Percentiles rank a stretch among this genome's conserved stretches.
These are phyloP conservation scores for Imbricaverruca yamaguchii DNA, from an alignment of 2,888 invertebrate species.

Conservation along the genomic window DNA sequence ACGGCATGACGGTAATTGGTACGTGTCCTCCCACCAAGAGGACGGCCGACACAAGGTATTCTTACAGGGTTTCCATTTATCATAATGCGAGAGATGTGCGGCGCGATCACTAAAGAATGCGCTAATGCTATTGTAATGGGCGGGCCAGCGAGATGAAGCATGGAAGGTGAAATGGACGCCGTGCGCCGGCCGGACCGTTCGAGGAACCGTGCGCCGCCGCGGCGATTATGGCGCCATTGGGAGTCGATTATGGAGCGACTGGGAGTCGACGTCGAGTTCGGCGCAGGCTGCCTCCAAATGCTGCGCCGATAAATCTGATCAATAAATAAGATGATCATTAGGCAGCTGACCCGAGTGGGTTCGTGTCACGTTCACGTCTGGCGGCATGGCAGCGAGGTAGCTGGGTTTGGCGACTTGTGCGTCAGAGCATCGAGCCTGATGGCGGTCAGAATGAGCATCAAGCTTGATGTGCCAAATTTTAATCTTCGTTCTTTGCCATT, in stretches of 20 bases:
- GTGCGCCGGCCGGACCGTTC: no score
- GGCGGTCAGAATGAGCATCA: no score
- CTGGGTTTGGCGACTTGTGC: no score
- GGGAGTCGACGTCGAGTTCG: not conserved
- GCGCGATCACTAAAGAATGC: constrained; percentile 4
- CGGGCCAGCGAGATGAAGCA: not conserved
- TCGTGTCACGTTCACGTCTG: no score
- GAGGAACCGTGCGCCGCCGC: not conserved
- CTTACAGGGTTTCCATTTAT: constrained; percentile 13
- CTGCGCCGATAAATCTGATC: not conserved
- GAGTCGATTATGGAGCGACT: not conserved
- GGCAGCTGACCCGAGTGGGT: not conserved
- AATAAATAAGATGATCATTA: not conserved
- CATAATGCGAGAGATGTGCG: constrained; percentile 14
- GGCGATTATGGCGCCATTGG: not conserved
- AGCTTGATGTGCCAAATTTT: no score
- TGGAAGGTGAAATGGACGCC: no score
- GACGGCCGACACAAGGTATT: not conserved
- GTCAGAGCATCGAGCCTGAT: no score
- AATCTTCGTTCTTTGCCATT: no score
- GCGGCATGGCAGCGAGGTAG: no score
- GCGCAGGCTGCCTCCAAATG: not conserved
- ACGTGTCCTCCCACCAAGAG: constrained; percentile 3
- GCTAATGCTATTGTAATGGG: constrained; percentile 20
- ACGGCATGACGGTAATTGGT: not conserved